Evolutionary conservation across 2,797 vertebrate genomes (phyloP).

Genomic region (Melopsittacus undulatus): DNA sequence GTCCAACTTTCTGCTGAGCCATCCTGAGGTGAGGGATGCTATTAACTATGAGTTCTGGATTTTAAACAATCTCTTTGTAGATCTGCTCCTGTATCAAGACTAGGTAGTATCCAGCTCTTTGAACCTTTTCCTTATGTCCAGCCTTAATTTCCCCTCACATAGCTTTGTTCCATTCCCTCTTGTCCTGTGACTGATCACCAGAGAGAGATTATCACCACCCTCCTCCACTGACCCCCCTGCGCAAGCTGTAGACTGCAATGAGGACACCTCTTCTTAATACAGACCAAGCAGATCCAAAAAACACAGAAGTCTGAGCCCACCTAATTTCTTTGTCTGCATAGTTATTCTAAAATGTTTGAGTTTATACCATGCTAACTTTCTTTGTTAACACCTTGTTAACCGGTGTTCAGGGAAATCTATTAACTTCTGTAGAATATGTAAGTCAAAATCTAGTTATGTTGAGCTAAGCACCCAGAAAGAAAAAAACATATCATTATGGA

Average conservation of each 20-base stretch:
- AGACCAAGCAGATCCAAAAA: not conserved
- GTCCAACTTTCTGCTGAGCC: not conserved
- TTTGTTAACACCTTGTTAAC: not conserved
- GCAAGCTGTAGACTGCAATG: not conserved
- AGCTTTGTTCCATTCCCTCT: not conserved
- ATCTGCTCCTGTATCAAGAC: not conserved
- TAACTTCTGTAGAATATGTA: not conserved
- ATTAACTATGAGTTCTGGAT: not conserved
- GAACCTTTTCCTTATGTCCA: not conserved
- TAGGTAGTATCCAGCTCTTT: not conserved
- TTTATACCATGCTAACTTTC: not conserved
- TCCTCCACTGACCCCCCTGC: rapidly evolving
- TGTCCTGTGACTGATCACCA: not conserved
- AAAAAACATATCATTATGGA: not conserved
- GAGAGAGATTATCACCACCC: not conserved
- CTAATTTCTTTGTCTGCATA: not conserved
- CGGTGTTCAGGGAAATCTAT: not conserved
- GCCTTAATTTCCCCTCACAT: rapidly evolving
- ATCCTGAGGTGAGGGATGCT: not conserved
- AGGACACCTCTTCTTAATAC: rapidly evolving
- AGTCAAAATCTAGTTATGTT: not conserved
- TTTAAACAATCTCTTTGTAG: not conserved
- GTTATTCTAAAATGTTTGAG: not conserved
- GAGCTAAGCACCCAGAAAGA: not conserved
- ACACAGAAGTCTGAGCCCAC: not conserved